Base-by-base conservation (phyloP, 2,797 vertebrate genomes). In the Corythornis leucogaster region DNA sequence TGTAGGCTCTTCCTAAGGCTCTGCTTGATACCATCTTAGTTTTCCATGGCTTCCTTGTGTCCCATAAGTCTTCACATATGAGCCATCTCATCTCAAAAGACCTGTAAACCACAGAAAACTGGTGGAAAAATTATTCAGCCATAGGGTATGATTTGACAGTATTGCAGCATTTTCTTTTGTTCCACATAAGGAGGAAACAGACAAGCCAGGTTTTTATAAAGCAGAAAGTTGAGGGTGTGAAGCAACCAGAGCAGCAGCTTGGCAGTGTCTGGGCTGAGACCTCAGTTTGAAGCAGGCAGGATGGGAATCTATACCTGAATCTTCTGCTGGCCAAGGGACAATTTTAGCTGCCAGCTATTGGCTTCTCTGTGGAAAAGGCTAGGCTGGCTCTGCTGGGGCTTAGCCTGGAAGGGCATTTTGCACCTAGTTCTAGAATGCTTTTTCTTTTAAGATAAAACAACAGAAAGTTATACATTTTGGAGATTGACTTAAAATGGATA, bases 401-500 rank as follows among this genome's bases (percentile, higher is more conserved):
- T 62, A 67, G 21, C 10, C 59, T 46, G 31, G 46, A 63, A 57
- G 18, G 50, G 17, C 33, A 25, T 61, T 70, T 66, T 71, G 16
- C 35, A 70, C 15, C 28, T 45, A 9, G 45, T 53, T 53, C 22
- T 30, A 28, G 17, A 62, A 54, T 9, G 8, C 1, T 17, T 58
- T 80, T 70, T 33, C n/a, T 51, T 33, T 31, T 31, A n/a, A 54
- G 19, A 13, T 33, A 57, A 13, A 57, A 12, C 30, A n/a, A n/a
- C 30, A 57, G 22, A 24, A 22, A 18, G 4, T 30, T 30, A 53
- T 17, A 30, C 18, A 63, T 46, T 58, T 58, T 46, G 21, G 40
- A n/a, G 18, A n/a, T 25, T 0, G 0, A 42, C 22, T 73, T 53
- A n/a, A 48, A 74, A 69, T 33, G 17, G 12, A 12, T 31, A 59